Conservation (phyloP, 1,140 invertebrate genomes). For the Diachasma alloeum region DNA sequence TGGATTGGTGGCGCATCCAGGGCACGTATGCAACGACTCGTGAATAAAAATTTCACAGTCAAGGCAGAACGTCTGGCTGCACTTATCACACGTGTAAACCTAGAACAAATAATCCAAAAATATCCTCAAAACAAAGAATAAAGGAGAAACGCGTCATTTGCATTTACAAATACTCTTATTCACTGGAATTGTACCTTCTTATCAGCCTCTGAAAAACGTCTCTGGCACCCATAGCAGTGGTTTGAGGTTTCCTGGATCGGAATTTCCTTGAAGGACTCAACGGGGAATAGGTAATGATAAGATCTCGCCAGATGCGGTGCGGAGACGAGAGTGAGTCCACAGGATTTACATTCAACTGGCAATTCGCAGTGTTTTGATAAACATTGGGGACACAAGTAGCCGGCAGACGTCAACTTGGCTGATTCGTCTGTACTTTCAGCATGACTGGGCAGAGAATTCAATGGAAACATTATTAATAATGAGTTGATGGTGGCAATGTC, state of each 20-base stretch:
- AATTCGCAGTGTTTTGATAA: conserved; percentile 97
- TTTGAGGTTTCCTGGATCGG: conserved; percentile 61
- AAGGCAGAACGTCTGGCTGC: conserved; percentile 84
- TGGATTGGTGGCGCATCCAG: conserved; percentile 82
- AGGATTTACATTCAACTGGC: conserved; percentile 94
- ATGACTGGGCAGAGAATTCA: conserved; percentile 69
- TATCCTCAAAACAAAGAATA: not conserved
- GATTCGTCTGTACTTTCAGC: conserved; percentile 77
- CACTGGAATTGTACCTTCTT: conserved; percentile 71
- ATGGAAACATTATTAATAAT: no score
- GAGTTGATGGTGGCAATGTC: no score
- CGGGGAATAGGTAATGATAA: conserved; percentile 96
- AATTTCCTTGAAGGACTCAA: conserved; percentile 83
- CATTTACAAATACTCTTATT: not conserved
- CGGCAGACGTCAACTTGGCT: conserved; percentile 74
- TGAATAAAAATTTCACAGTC: conserved; percentile 97
- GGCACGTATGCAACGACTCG: conserved; percentile 92
- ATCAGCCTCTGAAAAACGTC: conserved; percentile 72
- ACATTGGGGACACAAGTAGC: conserved; percentile 97
- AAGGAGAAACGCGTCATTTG: not conserved
- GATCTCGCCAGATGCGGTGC: conserved; percentile 96
- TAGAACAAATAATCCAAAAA: conserved; percentile 57
- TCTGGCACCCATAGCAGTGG: conserved; percentile 79
- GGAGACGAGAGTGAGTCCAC: conserved; percentile 95
- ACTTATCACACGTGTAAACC: conserved; percentile 83